These are phyloP conservation scores for Ennomos erosarius DNA, from an alignment of 2,888 invertebrate species.

Conservation along the genomic window DNA sequence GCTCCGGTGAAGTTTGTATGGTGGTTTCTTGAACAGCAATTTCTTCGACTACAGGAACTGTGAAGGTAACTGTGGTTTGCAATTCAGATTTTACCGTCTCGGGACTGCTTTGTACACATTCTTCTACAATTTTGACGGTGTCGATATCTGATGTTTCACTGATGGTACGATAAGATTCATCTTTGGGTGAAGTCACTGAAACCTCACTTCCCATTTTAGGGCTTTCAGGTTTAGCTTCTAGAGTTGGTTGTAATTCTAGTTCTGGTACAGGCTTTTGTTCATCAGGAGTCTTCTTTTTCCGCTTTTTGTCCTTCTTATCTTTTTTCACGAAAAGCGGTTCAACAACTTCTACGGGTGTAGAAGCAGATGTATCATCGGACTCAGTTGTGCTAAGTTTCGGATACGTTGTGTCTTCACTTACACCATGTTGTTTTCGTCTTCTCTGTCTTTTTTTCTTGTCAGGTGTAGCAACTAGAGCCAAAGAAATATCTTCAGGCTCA, in stretches of 20 bases:
- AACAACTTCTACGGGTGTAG: conserved; percentile 59
- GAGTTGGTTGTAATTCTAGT: conserved; percentile 35
- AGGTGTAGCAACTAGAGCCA: conserved; percentile 57
- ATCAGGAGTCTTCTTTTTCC: conserved; percentile 74
- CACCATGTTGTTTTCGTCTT: conserved; percentile 67
- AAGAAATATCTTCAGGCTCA: conserved; percentile 88
- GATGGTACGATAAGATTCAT: conserved; percentile 86
- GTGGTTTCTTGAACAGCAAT: conserved; percentile 84
- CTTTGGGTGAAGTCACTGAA: conserved; percentile 80
- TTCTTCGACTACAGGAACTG: conserved; percentile 86
- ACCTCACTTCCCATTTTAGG: conserved; percentile 79
- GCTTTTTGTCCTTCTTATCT: conserved; percentile 75
- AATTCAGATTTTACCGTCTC: conserved; percentile 74
- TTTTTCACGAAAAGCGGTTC: conserved; percentile 58
- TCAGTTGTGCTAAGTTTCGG: conserved; percentile 72
- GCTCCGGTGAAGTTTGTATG: conserved; percentile 86
- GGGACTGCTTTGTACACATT: conserved; percentile 84
- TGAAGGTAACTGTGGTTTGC: conserved; percentile 82
- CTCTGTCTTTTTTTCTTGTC: conserved; percentile 82
- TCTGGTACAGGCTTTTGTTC: conserved; percentile 52
- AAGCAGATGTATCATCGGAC: conserved; percentile 64
- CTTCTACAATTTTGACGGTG: conserved; percentile 88
- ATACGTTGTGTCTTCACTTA: conserved; percentile 74
- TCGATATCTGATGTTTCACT: conserved; percentile 85
- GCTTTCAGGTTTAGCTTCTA: conserved; percentile 65